Evolutionary conservation across 2,797 vertebrate genomes (phyloP).

Genomic region (Streptopelia turtur): DNA sequence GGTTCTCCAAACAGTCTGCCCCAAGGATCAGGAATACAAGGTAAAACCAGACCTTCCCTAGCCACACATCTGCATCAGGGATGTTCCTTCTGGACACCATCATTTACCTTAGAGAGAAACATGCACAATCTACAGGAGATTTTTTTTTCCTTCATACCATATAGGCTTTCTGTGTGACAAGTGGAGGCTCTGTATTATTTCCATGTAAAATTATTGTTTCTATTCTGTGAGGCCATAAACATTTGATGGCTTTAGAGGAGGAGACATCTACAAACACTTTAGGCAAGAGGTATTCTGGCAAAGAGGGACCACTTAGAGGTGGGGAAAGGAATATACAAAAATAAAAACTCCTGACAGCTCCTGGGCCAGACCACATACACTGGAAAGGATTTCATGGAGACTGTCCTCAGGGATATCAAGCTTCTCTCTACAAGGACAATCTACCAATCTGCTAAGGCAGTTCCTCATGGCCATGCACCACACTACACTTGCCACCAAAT

Average conservation of each 20-base stretch:
- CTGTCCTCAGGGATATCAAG: not conserved
- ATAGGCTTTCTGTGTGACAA: not conserved
- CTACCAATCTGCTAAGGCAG: not conserved
- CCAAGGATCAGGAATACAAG: not conserved
- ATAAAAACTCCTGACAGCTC: not conserved
- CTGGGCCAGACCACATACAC: not conserved
- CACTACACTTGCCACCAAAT: not conserved
- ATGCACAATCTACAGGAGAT: rapidly evolving
- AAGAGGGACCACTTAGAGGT: not conserved
- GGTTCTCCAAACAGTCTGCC: not conserved
- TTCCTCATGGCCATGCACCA: not conserved
- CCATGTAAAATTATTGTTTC: not conserved
- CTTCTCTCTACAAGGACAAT: not conserved
- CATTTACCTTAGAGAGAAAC: not conserved
- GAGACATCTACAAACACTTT: not conserved
- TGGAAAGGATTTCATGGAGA: not conserved
- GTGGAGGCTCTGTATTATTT: not conserved
- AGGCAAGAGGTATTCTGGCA: not conserved
- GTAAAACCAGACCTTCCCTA: not conserved
- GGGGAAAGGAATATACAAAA: not conserved
- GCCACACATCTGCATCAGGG: not conserved
- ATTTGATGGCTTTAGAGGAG: not conserved
- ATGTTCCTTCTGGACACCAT: not conserved
- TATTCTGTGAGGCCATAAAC: not conserved
- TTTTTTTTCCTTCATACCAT: not conserved